These are phyloP conservation scores for Nipponacmea schrenckii DNA, from an alignment of 2,888 invertebrate genomes.

Conservation along the genomic window DNA sequence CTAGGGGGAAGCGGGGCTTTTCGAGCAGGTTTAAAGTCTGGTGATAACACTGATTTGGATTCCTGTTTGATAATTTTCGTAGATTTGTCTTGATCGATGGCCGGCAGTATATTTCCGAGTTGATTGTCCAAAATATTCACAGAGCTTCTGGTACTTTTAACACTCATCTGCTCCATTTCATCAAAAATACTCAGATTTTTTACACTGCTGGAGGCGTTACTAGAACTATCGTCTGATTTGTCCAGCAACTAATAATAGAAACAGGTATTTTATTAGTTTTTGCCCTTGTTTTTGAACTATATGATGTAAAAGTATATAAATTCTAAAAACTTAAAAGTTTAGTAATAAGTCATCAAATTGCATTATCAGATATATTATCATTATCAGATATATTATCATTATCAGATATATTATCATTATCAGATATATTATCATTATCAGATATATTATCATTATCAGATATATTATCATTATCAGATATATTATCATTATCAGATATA, in stretches of 20 bases:
- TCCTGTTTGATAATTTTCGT: not conserved
- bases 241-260: not conserved
- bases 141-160: not conserved
- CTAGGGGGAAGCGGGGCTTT: constrained; percentile 42
- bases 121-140: not conserved
- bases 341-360: no score
- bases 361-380: no score
- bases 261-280: no score
- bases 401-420: no score
- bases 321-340: no score
- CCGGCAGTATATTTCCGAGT: not conserved
- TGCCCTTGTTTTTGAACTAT: no score
- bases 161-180: not conserved
- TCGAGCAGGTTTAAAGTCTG: constrained; percentile 31
- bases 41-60: not conserved
- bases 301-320: no score
- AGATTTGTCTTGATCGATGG: not conserved
- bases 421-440: no score
- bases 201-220: not conserved
- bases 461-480: no score
- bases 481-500: no score
- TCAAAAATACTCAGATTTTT: constrained; percentile 1
- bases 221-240: constrained; percentile 1
- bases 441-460: no score
- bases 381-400: no score